Evolutionary conservation across 2,888 invertebrate species (phyloP).

Genomic region (Conistra vaccinii): DNA sequence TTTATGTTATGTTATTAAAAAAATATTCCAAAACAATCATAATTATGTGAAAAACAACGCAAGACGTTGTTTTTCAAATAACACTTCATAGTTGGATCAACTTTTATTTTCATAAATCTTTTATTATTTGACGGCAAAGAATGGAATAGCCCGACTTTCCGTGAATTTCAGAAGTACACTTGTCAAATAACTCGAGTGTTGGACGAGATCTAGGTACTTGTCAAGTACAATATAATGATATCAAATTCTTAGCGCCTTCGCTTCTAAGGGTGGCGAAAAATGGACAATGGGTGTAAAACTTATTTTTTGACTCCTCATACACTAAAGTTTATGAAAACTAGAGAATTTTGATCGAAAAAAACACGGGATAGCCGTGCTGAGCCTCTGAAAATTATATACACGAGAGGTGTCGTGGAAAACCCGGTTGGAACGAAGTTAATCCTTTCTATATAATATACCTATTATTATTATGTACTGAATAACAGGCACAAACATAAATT

Average conservation of each 20-base stretch:
- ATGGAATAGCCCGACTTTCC: slow-evolving; percentile 12
- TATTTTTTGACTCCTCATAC: not conserved
- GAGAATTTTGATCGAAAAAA: no score
- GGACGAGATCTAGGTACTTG: slow-evolving; percentile 6
- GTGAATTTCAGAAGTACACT: slow-evolving; percentile 20
- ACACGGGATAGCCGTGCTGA: no score
- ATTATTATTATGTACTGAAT: no score
- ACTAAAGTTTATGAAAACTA: not conserved
- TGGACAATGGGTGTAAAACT: not conserved
- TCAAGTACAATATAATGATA: slow-evolving; percentile 21
- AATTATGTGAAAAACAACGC: not conserved
- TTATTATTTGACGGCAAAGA: not conserved
- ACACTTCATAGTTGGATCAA: not conserved
- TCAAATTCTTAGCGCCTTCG: not conserved
- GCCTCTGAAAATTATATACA: no score
- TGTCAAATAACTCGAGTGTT: slow-evolving; percentile 7
- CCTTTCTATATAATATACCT: no score
- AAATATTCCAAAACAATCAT: no score
- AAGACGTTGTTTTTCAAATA: no score
- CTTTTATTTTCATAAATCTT: not conserved
- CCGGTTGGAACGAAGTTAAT: no score
- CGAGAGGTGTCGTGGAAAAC: no score
- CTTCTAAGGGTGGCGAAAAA: not conserved
- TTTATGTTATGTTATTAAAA: no score
- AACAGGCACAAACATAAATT: no score